Base-by-base conservation (phyloP, 1,140 invertebrate genomes). In the Eciton burchellii region DNA sequence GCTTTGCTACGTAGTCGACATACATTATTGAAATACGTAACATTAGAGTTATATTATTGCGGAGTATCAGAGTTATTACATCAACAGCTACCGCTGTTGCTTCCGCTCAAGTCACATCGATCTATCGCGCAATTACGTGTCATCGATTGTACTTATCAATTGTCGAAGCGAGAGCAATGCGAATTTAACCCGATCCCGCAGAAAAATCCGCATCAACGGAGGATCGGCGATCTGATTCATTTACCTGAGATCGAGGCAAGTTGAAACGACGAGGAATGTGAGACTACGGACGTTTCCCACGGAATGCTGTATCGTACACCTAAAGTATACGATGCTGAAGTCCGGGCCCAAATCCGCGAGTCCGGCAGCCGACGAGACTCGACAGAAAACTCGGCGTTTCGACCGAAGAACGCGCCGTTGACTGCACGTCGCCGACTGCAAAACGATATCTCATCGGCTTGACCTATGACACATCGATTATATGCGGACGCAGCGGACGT, bases 391-490 rank as follows among this genome's bases (percentile, higher is more conserved):
- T 84, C 66, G 77, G 60, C 81, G 88, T 89, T 87, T 87, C 88
- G 84, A 65, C 9, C 88, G 85, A 83, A 88, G 91, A 91, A 91
- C 91, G 88, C 89, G 86, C 72, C 87, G 74, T 84, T 88, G 82
- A 93, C 92, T 93, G 91, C 83, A 90, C 85, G 72, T 86, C 72
- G 82, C 47, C 66, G 86, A 85, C 87, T 85, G 87, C 81, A 59
- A 77, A 83, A 84, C 84, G 83, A 73, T 93, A 93, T 93, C 92
- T 91, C 90, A 92, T 93, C 90, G 77, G 83, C 59, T 89, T 92
- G 92, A 93, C 92, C 92, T 93, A 90, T 93, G 92, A 91, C 91
- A 92, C 83, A 66, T 86, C 87, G 90, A 89, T 89, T 89, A 86
- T 83, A 74, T 73, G 62, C 43, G n/a, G 45, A 49, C 54, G 29